Base-by-base conservation (phyloP, 2,888 invertebrate species). In the Ormyrus nitidulus region DNA sequence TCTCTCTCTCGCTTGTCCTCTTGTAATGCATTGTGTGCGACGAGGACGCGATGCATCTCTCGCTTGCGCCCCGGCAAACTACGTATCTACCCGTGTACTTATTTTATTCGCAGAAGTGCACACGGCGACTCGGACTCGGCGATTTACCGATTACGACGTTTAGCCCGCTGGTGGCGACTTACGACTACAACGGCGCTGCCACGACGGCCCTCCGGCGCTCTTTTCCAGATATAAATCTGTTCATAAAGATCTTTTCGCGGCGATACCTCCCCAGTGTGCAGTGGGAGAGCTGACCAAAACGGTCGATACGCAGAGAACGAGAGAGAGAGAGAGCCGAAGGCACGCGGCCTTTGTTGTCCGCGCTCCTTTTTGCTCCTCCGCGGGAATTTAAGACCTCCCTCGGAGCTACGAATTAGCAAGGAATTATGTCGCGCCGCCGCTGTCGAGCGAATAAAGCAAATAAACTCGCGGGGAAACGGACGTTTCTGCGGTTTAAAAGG, bases 141-240 rank as follows among this genome's bases (percentile, higher is more conserved):
- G 79, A 79, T 68, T 75, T 68, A 61, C 68, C 75, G 75, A 75
- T 75, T 49, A 65, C 53, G 44, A 53, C 46, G 46, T 34, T 34
- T 34, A 34, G 34, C 4, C 34, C 34, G 34, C n/a, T 34, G 19
- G 48, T 70, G 64, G 64, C 68, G 68, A 78, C 72, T 78, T 73
- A 78, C 78, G 68, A 56, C 73, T 61, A 59, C 68, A 64, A 34
- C 78, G 64, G 34, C 53, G 69, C 56, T 61, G 75, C 51, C 11
- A 61, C 72, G 58, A 77, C 54, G 66, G 46, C 51, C 61, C 34
- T 46, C 51, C 13, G 19, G 56, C 34, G 66, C 68, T 68, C 48
- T 59, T 62, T 70, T 72, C 49, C 49, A 46, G 77, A 77, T 77
- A 77, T 71, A 65, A 65, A 77, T 77, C 77, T 71, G 65, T 77